Base-by-base conservation (phyloP, 2,888 invertebrate species). In the Folsomia candida region DNA sequence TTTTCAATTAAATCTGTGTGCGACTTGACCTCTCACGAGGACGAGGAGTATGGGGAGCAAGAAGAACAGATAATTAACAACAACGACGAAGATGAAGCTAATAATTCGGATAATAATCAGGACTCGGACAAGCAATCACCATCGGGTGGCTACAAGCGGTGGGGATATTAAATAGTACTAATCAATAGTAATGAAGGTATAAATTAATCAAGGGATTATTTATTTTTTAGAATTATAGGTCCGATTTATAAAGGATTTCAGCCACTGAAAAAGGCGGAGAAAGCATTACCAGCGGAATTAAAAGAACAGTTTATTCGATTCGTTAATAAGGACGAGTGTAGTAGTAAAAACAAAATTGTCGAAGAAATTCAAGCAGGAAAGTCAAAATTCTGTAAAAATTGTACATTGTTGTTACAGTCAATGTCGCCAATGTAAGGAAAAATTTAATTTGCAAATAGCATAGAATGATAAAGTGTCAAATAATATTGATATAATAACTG, bases 271-370 rank as follows among this genome's bases (percentile, higher is more conserved):
- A 59, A 26, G 3, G 26, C 3, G 24, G 25, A 59, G 6, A 26
- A 59, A 6, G 27, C 59, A 24, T 26, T 59, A 3, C 59, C 59
- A 4, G 59, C 3, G 25, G 59, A 59, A 9, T 24, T 59, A 3
- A 59, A 25, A n/a, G 59, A 59, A 24, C 59, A 59, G n/a, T 59
- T 59, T n/a, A 59, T 59, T n/a, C 3, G 27, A 9, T 59, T 25
- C 25, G 59, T 59, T 3, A n/a, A 59, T 24, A 26, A 4, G n/a
- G 59, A 59, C 9, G 22, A 24, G 6, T 59, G 59, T 24, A 59
- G 24, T 6, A 59, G 24, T 14, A 59, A 11, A 26, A 25, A 24
- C 3, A 59, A 59, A 26, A 59, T n/a, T n/a, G n/a, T n/a, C n/a
- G n/a, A n/a, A n/a, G n/a, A n/a, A n/a, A n/a, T n/a, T n/a, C n/a